Base-by-base conservation (phyloP, 2,888 invertebrate species). In the Nemotelus nigrinus region DNA sequence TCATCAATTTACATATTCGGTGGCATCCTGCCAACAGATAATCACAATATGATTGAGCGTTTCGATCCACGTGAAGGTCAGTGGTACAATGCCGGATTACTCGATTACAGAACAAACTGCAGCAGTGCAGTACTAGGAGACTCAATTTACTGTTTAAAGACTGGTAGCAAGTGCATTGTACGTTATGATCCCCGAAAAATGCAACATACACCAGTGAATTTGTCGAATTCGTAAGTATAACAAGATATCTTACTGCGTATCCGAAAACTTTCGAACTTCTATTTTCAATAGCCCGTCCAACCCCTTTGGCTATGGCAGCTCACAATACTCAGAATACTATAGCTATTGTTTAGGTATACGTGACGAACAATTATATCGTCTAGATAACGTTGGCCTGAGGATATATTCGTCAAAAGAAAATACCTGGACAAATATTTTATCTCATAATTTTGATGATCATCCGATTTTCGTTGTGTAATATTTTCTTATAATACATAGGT, bases 71-170 rank as follows among this genome's bases (percentile, higher is more conserved):
- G 68, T 5, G 68, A 68, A 50, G 68, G 68, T 6, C 53, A 4
- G 53, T 68, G 68, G 68, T 68, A 41, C 10, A 68, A 68, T 2
- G 68, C 68, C 7, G 68, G 68, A 3, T 4, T 48, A 41, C 10
- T 68, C 3, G 53, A 48, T 39, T 48, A 50, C 7, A 48, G 41
- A 53, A 25, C 50, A 2, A 53, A 39, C 10, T 68, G 68, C 50
- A 68, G 68, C 43, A 25, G 50, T 2, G 50, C 50, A 1, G 53
- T 53, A 41, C 0, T 68, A 68, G n/a, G 50, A 3, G 41, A 68
- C 39, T 68, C 53, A 5, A 68, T 68, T 68, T 68, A 68, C 39
- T 68, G 68, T 68, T 50, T 68, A 43, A 48, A 68, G 44, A 53
- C 50, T 8, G 53, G 53, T 39, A 68, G 50, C 2, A 68, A 68